Percentiles rank a stretch among this genome's conserved stretches.
phyloP scores from a whole-genome alignment of 2,797 vertebrate species.

The Champsocephalus gunnari region DNA sequence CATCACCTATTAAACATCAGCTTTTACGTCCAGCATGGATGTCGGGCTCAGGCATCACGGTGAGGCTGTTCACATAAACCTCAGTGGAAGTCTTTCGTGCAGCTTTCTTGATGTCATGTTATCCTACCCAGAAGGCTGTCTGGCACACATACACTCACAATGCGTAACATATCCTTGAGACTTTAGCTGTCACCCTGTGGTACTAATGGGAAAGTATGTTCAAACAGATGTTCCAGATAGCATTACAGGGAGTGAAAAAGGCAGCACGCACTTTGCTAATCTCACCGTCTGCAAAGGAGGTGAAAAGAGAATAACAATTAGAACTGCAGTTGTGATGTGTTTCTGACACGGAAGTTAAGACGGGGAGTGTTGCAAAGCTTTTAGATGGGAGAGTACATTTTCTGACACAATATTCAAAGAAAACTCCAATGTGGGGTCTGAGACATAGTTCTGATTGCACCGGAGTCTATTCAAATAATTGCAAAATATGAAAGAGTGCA shows the following conservation, averaged over 20 bases:
- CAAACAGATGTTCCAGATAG: constrained; percentile 63
- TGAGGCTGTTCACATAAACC: constrained; percentile 14
- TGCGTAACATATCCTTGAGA: constrained; percentile 37
- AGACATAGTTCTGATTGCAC: constrained; percentile 47
- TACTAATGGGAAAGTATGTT: constrained; percentile 55
- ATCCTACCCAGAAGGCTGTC: constrained; percentile 40
- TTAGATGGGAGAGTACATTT: constrained; percentile 40
- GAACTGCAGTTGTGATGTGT: constrained; percentile 17
- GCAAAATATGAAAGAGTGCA: constrained; percentile 46
- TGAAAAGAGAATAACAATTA: constrained; percentile 7
- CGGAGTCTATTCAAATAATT: constrained; percentile 50
- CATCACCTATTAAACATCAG: constrained; percentile 39
- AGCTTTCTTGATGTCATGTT: constrained; percentile 38
- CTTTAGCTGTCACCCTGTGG: constrained; percentile 46
- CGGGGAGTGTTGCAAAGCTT: constrained; percentile 27
- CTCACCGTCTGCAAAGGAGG: constrained; percentile 26
- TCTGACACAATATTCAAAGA: constrained; percentile 48
- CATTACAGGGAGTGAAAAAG: constrained; percentile 15
- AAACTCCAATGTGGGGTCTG: constrained; percentile 9
- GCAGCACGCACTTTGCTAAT: constrained; percentile 30
- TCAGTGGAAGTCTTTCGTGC: constrained; percentile 19
- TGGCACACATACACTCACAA: constrained; percentile 18
- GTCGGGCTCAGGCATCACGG: constrained; percentile 1
- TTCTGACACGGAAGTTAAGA: constrained; percentile 37
- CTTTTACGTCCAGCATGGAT: constrained; percentile 6